Conservation (phyloP, 2,797 vertebrate species). For the Phoebastria nigripes region DNA sequence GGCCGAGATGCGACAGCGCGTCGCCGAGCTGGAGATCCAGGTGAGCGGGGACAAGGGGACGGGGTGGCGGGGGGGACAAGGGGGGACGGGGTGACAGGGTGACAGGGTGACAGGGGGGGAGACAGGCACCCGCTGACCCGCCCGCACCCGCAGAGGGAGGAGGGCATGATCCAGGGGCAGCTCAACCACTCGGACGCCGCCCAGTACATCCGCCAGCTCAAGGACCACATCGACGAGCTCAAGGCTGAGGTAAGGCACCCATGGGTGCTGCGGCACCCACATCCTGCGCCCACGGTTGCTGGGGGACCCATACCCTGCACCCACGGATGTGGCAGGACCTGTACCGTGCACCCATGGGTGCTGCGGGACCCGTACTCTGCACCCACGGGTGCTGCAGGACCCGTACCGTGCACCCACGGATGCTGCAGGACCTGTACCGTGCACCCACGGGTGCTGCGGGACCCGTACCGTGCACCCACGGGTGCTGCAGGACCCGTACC, state of each 20-base stretch:
- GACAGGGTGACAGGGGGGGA: not conserved
- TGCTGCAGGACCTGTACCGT: fast-evolving
- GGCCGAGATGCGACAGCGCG: conserved; percentile 90
- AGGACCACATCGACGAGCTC: conserved; percentile 91
- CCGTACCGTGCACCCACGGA: fast-evolving
- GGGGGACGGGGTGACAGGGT: not conserved
- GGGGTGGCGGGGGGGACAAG: not conserved
- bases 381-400: fast-evolving
- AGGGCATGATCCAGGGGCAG: conserved; percentile 91
- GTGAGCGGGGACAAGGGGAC: conserved; percentile 51
- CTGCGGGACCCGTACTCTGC: fast-evolving
- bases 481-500: fast-evolving
- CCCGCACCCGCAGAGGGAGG: conserved; percentile 81
- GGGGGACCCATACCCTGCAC: not conserved
- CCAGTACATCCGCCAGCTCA: conserved; percentile 91
- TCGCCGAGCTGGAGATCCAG: conserved; percentile 94
- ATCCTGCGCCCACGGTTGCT: not conserved
- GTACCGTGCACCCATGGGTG: no score
- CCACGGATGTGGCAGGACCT: not conserved
- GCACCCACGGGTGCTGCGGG: not conserved
- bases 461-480: fast-evolving
- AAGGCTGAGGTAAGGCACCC: conserved; percentile 82
- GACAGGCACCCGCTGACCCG: not conserved
- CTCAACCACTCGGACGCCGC: conserved; percentile 93
- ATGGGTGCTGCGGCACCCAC: not conserved